Percentiles rank a stretch among this genome's conserved stretches.
Evolutionary conservation across 1,140 invertebrate genomes (phyloP).

Genomic region (Procambarus clarkii): DNA sequence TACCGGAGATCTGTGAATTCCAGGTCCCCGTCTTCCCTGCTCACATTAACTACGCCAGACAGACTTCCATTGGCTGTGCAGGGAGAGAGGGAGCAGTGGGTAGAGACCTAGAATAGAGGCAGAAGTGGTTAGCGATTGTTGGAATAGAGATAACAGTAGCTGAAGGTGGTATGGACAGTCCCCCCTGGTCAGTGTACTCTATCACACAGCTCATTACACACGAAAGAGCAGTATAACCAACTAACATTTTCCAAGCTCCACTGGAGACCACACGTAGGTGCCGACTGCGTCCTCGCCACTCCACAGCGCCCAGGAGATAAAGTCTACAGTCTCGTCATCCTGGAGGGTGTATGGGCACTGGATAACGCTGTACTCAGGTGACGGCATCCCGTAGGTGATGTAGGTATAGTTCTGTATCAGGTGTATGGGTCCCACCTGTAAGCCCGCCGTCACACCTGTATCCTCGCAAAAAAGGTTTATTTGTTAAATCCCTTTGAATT

Average conservation of each 20-base stretch:
- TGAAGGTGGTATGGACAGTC: too few relatives aligned
- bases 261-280: conserved; percentile 6
- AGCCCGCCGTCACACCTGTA: not conserved
- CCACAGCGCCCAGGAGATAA: not conserved
- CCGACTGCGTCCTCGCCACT: not conserved
- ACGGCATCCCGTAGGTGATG: conserved; percentile 11
- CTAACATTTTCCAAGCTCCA: not conserved
- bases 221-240: too few relatives aligned
- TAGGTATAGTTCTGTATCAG: conserved; percentile 19
- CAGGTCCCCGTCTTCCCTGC: not conserved
- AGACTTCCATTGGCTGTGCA: not conserved
- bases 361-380: conserved; percentile 38
- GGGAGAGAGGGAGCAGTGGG: not conserved
- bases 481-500: too few relatives aligned
- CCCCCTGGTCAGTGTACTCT: too few relatives aligned
- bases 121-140: too few relatives aligned
- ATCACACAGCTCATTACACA: too few relatives aligned
- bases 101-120: too few relatives aligned
- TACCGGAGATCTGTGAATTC: conserved; percentile 15
- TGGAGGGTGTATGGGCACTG: conserved; percentile 5
- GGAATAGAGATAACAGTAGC: too few relatives aligned
- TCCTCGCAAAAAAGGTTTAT: too few relatives aligned
- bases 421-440: conserved; percentile 10
- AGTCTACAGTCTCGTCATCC: not conserved
- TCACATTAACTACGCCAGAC: not conserved